Evolutionary conservation across 2,113 vertebrate species (phyloP), one percentile per base, ranked within the genome.

Genomic region (Gavia stellata): DNA sequence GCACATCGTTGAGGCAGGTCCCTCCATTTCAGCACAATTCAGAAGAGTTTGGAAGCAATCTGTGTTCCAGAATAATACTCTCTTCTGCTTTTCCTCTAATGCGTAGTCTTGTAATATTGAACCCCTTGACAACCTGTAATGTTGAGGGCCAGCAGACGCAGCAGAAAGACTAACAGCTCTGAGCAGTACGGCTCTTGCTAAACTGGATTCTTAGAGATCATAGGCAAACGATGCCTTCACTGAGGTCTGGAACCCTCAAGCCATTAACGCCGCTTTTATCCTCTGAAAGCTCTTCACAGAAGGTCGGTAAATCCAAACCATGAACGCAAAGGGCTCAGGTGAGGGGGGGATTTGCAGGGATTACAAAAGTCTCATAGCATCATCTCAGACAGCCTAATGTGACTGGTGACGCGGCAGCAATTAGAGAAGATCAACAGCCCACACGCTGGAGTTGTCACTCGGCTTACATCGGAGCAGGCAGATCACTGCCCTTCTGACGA

Each of bases 211-310:
- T 17, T 72, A 15, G 42, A 38, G 50, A 8, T 12, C 62, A 21
- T 5, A 14, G 26, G 28, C 59, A 66, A 44, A 17, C 1, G 45
- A 14, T 45, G 72, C 70, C 68, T 75, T 26, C 34, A 6, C 58
- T 12, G 44, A 33, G 68, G 5, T 52, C 61, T 74, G 90, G 67
- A 81, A 23, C 42, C 52, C 53, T 33, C 81, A 34, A 8, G 5
- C n/a, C 44, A 28, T 23, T 47, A 50, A 82, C 33, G 93, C 88
- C 8, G 21, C 93, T 91, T 97, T 96, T 97, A 97, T 95, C 74
- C 49, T 17, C 90, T 24, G 47, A 12, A 25, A 81, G 29, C 52
- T 79, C 86, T 20, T 61, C 17, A 0, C 24, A 17, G 80, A 5
- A 44, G 74, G 80, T 7, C 3, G 0, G 38, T 66, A 87, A 72